Evolutionary conservation across 2,797 vertebrate genomes (phyloP), one percentile per base, ranked within the genome.

Genomic region (Poecilia wingei): DNA sequence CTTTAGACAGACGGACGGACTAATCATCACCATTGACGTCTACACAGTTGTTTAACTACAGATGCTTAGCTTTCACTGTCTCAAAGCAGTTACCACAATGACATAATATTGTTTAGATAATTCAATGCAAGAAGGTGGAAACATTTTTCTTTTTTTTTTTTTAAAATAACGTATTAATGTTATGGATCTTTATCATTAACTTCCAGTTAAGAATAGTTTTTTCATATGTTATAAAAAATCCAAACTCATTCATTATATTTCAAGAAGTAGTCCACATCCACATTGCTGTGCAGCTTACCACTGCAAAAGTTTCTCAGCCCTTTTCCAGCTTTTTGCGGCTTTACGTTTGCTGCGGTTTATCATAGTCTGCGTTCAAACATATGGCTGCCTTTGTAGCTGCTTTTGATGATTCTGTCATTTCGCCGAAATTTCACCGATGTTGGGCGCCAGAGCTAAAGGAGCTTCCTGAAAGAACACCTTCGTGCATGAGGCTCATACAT

Each of bases 391-490:
- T 77, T 55, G 18, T 68, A 9, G 72, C 74, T 25, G 10, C 46
- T 71, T 88, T 79, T 82, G 74, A 81, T 84, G 76, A 85, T 83
- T 86, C 69, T 81, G 47, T 80, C 22, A 70, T 78, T 84, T 59
- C 72, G 80, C 76, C 70, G 79, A 86, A 85, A 70, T 77, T 84
- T 61, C 72, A 82, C 77, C 64, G 77, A 86, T 84, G 84, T 78
- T 51, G 55, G 80, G 77, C 83, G 77, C 76, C 69, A 61, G 4
- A 72, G 78, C 86, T 88, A 84, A 93, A 88, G 82, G 76, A 88
- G 82, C 83, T 89, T 89, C 79, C 87, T 91, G 88, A 91, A 93
- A 92, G 86, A 92, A 92, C 82, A 85, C 86, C 81, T 90, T 86
- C 89, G 75, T 77, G 76, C 81, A 84, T 81, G 87, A 87, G 77